Base-by-base conservation (phyloP, 1,140 invertebrate genomes). In the Drosophila suzukii region DNA sequence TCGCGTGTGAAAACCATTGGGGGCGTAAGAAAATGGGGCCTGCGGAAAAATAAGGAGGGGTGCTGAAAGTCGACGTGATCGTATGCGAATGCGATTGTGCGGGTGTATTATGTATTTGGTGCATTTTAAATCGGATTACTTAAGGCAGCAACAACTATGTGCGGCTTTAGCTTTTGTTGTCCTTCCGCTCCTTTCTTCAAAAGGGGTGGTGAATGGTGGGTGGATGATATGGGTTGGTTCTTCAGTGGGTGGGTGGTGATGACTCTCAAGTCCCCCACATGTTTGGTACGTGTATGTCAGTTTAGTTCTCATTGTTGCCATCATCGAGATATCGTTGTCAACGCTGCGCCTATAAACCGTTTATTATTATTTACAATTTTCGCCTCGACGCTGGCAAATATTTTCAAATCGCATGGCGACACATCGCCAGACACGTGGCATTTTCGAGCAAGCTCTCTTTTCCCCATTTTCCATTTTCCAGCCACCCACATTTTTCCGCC, bases 61-160 rank as follows among this genome's bases (percentile, higher is more conserved):
- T 20, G 20, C n/a, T n/a, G 17, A 51, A 61, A 73, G 56, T 70
- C 79, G 83, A 88, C 84, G 83, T 88, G 83, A 88, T 86, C 79
- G 83, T 66, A 78, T 82, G 83, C 79, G 82, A 88, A 88, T 86
- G 70, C 62, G 79, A 83, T 88, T 89, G 75, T 89, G 83, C 55
- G 78, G 75, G 83, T 85, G 79, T 82, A 80, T 89, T 83, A 76
- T 80, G 67, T 86, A 80, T 80, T 85, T 85, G 76, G 56, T 88
- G 83, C 80, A 80, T 83, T 88, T 89, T 88, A 88, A 88, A 88
- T 88, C 84, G 84, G 83, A 88, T 88, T 88, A 88, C 80, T 89
- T 88, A 74, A 88, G 68, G 83, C 83, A 81, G 68, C 79, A 84
- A 59, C 81, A 88, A 67, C 60, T 78, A 71, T 75, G 82, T 70